Conservation (phyloP, 23 tunicate species). For the Ciona savignyi region DNA sequence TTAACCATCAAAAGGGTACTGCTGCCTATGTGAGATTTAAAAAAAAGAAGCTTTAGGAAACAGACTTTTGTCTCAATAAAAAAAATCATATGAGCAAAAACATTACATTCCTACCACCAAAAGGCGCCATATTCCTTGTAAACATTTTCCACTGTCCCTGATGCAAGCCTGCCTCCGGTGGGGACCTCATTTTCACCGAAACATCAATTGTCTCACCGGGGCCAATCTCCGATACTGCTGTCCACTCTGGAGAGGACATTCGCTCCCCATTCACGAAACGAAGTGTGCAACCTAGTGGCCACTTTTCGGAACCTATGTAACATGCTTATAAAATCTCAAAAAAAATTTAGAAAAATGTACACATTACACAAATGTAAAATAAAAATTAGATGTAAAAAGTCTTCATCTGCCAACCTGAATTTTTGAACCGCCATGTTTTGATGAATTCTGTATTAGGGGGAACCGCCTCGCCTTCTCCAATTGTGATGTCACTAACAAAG, state of each 20-base stretch:
- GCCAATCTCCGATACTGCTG: conserved; percentile 30
- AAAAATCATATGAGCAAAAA: no score
- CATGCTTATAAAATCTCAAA: background rate
- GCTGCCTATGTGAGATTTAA: no score
- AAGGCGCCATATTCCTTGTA: conserved; percentile 55
- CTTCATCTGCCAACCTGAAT: conserved; percentile 54
- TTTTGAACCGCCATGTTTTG: conserved; percentile 91
- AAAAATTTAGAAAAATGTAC: background rate
- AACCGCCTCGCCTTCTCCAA: conserved; percentile 94
- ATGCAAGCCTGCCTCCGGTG: conserved; percentile 48
- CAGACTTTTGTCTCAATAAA: no score
- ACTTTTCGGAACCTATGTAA: conserved; percentile 50
- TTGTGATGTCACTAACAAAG: conserved; percentile 86
- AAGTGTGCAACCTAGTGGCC: conserved; percentile 90
- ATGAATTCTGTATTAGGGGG: conserved; percentile 88
- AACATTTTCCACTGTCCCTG: conserved; percentile 95
- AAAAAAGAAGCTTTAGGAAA: no score
- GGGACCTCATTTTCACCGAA: conserved; percentile 82
- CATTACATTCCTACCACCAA: conserved; percentile 40
- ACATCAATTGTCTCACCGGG: conserved; percentile 51
- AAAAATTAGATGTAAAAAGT: no score
- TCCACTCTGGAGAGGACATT: conserved; percentile 68
- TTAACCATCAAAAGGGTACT: no score
- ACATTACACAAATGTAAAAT: background rate
- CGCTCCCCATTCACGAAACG: conserved; percentile 79